These are phyloP conservation scores for Aquatica leii DNA, from an alignment of 2,888 invertebrate genomes.

Conservation along the genomic window DNA sequence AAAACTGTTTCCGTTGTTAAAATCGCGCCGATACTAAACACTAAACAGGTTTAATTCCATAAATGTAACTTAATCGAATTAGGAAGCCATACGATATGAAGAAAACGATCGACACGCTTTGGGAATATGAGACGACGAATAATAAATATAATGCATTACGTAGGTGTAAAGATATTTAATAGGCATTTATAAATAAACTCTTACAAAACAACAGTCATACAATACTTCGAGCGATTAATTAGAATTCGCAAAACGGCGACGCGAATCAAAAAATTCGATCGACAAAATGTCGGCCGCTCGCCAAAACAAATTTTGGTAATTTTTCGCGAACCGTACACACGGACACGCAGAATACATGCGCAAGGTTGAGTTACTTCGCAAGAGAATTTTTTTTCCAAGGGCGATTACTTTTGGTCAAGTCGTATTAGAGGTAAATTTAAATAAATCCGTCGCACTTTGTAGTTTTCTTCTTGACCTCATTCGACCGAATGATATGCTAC, in stretches of 20 bases:
- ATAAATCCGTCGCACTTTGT: neutral
- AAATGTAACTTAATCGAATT: conserved; percentile 41
- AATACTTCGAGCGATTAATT: conserved; percentile 19
- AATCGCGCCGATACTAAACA: conserved; percentile 29
- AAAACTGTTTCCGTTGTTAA: conserved; percentile 16
- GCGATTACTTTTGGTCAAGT: neutral
- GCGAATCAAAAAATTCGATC: too few relatives aligned
- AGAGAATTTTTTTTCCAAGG: neutral
- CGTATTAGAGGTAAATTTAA: too few relatives aligned
- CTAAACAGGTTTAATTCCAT: conserved; percentile 19
- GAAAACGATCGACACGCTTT: conserved; percentile 31
- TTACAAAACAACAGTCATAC: conserved; percentile 25
- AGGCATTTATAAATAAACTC: conserved; percentile 31
- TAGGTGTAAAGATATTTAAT: conserved; percentile 29
- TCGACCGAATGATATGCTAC: conserved; percentile 45
- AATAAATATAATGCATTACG: conserved; percentile 29
- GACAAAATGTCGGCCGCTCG: too few relatives aligned
- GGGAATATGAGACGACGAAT: conserved; percentile 24
- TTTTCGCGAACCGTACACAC: too few relatives aligned
- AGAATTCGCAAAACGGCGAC: neutral
- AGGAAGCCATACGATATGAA: conserved; percentile 42
- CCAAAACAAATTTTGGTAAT: too few relatives aligned
- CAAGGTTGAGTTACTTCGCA: neutral
- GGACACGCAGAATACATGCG: neutral
- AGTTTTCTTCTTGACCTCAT: conserved; percentile 1